Percentiles rank a stretch among this genome's conserved stretches.
phyloP scores from a whole-genome alignment of 2,113 vertebrate species.

The Sapayoa aenigma region DNA sequence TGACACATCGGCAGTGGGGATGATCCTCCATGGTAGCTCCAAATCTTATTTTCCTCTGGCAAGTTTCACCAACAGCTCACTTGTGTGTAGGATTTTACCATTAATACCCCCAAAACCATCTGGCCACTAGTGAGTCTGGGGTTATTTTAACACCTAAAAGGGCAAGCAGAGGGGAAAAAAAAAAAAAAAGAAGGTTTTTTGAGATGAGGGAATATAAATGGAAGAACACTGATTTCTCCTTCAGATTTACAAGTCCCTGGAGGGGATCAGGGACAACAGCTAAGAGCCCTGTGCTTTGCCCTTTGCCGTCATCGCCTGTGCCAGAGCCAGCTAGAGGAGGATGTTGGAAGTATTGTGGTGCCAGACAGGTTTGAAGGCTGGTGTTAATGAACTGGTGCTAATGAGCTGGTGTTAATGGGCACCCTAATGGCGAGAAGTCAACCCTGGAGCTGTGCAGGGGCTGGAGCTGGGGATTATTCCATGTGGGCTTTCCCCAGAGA shows the following conservation, averaged over 20 bases:
- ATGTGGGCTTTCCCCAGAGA: not conserved
- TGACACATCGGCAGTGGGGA: not conserved
- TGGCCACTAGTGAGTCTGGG: not conserved
- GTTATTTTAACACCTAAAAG: not conserved
- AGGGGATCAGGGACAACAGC: not conserved
- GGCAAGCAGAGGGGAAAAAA: not conserved
- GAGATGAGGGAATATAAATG: not conserved
- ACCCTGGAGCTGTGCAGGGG: not conserved
- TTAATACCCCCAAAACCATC: not conserved
- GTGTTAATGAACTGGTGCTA: not conserved
- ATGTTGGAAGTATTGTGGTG: not conserved
- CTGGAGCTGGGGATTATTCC: not conserved
- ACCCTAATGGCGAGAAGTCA: not conserved
- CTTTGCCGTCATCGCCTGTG: accelerated
- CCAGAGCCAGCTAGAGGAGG: not conserved
- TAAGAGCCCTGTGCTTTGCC: accelerated
- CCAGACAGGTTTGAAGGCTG: not conserved
- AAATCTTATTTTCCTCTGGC: not conserved
- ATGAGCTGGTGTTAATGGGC: not conserved
- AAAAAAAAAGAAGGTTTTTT: not conserved
- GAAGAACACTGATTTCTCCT: not conserved
- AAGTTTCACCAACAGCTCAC: not conserved
- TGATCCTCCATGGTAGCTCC: not conserved
- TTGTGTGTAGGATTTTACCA: not conserved
- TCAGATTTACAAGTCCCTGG: not conserved